Conservation (phyloP, 2,888 invertebrate species). For the Apoda limacodes region DNA sequence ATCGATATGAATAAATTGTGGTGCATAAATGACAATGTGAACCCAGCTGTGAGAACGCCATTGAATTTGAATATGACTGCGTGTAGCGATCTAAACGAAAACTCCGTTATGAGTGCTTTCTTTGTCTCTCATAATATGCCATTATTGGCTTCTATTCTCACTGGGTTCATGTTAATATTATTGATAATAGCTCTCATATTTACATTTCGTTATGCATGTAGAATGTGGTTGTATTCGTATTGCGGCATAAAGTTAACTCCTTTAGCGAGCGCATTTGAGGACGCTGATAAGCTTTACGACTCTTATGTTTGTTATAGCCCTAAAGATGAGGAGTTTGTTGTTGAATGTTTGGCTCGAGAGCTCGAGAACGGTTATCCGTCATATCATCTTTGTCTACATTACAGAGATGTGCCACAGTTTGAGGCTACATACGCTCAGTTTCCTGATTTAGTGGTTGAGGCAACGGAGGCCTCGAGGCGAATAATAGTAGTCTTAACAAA, state of each 20-base stretch:
- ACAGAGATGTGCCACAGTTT: slow-evolving; percentile 83
- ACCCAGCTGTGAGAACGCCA: slow-evolving; percentile 74
- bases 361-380: slow-evolving; percentile 84
- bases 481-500: slow-evolving; percentile 89
- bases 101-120: slow-evolving; percentile 83
- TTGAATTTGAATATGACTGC: slow-evolving; percentile 86
- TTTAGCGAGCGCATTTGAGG: slow-evolving; percentile 77
- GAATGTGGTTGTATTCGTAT: slow-evolving; percentile 89
- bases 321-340: slow-evolving; percentile 91
- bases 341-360: slow-evolving; percentile 86
- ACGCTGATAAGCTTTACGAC: slow-evolving; percentile 90
- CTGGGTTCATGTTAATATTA: slow-evolving; percentile 81
- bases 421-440: slow-evolving; percentile 78
- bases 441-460: slow-evolving; percentile 83
- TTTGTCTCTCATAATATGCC: slow-evolving; percentile 87
- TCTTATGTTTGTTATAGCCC: slow-evolving; percentile 94
- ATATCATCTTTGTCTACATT: slow-evolving; percentile 88
- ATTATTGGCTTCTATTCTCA: slow-evolving; percentile 81
- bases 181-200: slow-evolving; percentile 83
- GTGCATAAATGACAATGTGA: slow-evolving; percentile 79
- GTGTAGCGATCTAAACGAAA: slow-evolving; percentile 86
- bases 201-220: slow-evolving; percentile 87
- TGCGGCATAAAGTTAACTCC: slow-evolving; percentile 87
- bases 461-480: slow-evolving; percentile 87
- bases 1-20: slow-evolving; percentile 80